phyloP scores from a whole-genome alignment of 2,888 invertebrate species.

The Cataglyphis altisquamis region DNA sequence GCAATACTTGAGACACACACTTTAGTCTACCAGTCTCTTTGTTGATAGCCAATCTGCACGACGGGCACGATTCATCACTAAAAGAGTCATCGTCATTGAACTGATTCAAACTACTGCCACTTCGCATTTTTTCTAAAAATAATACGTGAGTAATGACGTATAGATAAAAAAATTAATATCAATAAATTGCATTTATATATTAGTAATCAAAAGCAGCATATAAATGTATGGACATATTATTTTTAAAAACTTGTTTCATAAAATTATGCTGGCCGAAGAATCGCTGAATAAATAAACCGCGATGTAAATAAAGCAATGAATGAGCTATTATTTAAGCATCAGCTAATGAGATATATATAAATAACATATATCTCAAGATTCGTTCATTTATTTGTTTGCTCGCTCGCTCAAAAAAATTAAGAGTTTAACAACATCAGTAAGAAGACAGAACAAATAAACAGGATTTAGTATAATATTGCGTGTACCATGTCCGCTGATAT shows the following conservation, averaged over 20 bases:
- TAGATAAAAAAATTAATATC: neutral
- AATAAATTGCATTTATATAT: no score
- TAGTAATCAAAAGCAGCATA: neutral
- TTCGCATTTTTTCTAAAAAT: constrained; percentile 77
- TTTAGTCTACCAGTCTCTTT: constrained; percentile 87
- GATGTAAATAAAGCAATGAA: neutral
- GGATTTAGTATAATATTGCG: no score
- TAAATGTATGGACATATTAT: no score
- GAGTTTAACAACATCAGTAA: no score
- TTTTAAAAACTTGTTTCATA: no score
- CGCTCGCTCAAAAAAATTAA: no score
- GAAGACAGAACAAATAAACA: no score
- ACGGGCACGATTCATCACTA: constrained; percentile 82
- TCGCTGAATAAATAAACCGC: neutral
- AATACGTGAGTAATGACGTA: neutral
- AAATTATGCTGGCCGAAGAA: neutral
- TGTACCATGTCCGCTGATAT: no score
- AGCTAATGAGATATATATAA: neutral
- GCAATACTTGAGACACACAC: constrained; percentile 74
- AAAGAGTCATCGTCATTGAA: constrained; percentile 80
- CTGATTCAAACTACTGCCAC: constrained; percentile 72
- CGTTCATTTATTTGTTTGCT: no score
- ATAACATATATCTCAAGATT: no score
- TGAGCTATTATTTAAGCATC: neutral
- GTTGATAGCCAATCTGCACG: constrained; percentile 86